phyloP scores from a whole-genome alignment of 1,140 invertebrate species.

The Schlechtendalia chinensis region DNA sequence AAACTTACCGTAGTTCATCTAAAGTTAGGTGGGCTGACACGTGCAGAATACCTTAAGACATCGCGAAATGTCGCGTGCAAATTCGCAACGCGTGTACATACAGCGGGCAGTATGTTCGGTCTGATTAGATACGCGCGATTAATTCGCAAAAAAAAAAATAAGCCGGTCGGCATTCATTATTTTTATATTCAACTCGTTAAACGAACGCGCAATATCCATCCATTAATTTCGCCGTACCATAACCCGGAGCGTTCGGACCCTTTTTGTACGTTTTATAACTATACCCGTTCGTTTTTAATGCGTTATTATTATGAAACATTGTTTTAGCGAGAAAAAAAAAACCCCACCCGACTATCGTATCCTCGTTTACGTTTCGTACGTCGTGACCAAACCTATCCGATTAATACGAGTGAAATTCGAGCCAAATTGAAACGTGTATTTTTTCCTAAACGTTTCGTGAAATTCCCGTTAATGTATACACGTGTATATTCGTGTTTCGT shows the following conservation, averaged over 20 bases:
- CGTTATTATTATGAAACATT: slow-evolving; percentile 38
- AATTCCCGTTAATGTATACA: too few relatives aligned
- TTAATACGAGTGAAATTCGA: too few relatives aligned
- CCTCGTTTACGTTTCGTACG: background rate
- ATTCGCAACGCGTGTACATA: too few relatives aligned
- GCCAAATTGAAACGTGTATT: too few relatives aligned
- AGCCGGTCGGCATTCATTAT: slow-evolving; percentile 12
- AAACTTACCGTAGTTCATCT: slow-evolving; percentile 41
- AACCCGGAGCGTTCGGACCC: background rate
- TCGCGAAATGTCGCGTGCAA: background rate
- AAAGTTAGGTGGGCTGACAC: slow-evolving; percentile 40
- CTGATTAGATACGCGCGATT: slow-evolving; percentile 34
- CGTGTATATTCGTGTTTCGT: too few relatives aligned
- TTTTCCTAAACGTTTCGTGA: too few relatives aligned
- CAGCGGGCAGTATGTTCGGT: slow-evolving; percentile 13
- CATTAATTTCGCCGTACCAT: slow-evolving; percentile 31
- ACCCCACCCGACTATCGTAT: background rate
- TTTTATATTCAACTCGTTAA: slow-evolving; percentile 37
- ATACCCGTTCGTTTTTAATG: slow-evolving; percentile 9
- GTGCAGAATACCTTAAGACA: slow-evolving; percentile 23
- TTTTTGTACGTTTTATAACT: slow-evolving; percentile 42
- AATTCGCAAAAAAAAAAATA: slow-evolving; percentile 22
- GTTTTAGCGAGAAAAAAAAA: slow-evolving; percentile 12
- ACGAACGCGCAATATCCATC: slow-evolving; percentile 40
- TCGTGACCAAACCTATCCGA: too few relatives aligned